Base-by-base conservation (phyloP, 2,113 vertebrate genomes). In the Osmerus mordax region DNA sequence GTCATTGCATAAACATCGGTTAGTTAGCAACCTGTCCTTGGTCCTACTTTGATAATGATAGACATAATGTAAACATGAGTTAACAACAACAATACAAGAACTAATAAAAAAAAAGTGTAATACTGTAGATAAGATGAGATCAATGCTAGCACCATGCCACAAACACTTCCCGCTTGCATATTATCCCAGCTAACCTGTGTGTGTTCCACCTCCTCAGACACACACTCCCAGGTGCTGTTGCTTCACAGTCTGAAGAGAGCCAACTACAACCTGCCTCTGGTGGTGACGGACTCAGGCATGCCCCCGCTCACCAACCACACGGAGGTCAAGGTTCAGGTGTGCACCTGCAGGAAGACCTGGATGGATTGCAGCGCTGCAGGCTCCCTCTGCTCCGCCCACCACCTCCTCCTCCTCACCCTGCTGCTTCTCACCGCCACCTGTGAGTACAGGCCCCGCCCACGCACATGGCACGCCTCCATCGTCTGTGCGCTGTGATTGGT, bases 301-400 rank as follows among this genome's bases (percentile, higher is more conserved):
- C 97, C 97, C 0, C 95, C 97, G 67, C 90, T 98, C 89, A 94
- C 93, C 71, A 98, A 95, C 89, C 92, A 80, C 91, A 96, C 95
- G 25, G 97, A 99, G 86, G 90, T 99, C 85, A 96, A 94, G 84
- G 92, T 99, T 76, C 96, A 98, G 76, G 96, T 99, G 87, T 99
- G 97, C 71, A 95, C 95, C 92, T 99, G 97, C 83, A 98, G 93
- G 91, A 99, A 97, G 88, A 94, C 91, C 92, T 96, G 89, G 94
- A 95, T 96, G 92, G 94, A 95, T 92, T 99, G 97, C 95, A 99
- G 94, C 63, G 86, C 91, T 0, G 93, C 89, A 0, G 87, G 85
- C 75, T 84, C 91, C 68, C 91, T 91, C 79, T 91, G 75, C 18
- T 66, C 87, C 91, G 90, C 94, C 86, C 67, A 91, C 47, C 74